phyloP scores from a whole-genome alignment of 2,797 vertebrate genomes.

The Sparus aurata region DNA sequence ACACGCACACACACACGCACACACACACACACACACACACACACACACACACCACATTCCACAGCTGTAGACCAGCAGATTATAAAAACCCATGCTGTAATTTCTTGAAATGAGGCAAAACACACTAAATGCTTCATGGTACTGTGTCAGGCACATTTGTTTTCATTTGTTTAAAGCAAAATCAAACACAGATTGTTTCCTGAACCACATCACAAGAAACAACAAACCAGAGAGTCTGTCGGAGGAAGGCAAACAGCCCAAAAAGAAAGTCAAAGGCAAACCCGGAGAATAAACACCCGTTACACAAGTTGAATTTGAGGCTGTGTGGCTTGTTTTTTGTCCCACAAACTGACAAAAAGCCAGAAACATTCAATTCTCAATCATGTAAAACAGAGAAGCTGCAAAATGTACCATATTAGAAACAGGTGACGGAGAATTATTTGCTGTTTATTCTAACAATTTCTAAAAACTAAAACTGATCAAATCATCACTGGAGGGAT shows the following conservation, averaged over 20 bases:
- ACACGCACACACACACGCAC: slow-evolving; percentile 38
- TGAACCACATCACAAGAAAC: not conserved
- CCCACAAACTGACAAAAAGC: too few relatives aligned
- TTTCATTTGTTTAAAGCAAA: slow-evolving; percentile 5
- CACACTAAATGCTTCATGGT: not conserved
- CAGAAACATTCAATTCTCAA: too few relatives aligned
- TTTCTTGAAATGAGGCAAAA: slow-evolving; percentile 38
- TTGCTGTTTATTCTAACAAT: too few relatives aligned
- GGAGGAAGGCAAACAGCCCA: not conserved
- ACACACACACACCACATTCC: slow-evolving; percentile 54
- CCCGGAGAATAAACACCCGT: not conserved
- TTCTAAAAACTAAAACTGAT: too few relatives aligned
- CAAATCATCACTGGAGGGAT: too few relatives aligned
- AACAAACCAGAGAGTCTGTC: not conserved
- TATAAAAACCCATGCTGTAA: slow-evolving; percentile 8
- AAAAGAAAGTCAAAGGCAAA: not conserved
- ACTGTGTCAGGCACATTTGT: not conserved
- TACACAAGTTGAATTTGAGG: too few relatives aligned
- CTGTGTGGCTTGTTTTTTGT: too few relatives aligned
- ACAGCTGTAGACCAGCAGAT: slow-evolving; percentile 44
- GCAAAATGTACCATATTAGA: too few relatives aligned
- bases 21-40: slow-evolving; percentile 27
- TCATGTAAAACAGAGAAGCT: too few relatives aligned
- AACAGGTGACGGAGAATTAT: too few relatives aligned
- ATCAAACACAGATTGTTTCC: not conserved